Base-by-base conservation (phyloP, 37 sponge, comb jelly and placozoan species). In the Lycopodina hypogea region DNA sequence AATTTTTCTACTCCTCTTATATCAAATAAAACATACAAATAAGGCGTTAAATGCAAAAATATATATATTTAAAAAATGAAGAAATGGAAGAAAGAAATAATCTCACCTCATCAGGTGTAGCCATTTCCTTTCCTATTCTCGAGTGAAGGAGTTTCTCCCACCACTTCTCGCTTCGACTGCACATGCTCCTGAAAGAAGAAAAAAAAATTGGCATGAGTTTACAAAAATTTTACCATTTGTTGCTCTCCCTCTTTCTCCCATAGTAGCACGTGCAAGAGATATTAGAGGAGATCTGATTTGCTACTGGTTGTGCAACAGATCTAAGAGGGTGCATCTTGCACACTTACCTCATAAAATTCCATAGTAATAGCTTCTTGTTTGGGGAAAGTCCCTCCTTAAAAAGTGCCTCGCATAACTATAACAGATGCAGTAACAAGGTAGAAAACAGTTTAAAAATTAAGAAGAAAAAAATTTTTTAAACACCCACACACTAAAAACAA, bases 291-390 rank as follows among this genome's bases (percentile, higher is more conserved):
- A n/a, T n/a, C n/a, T n/a, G n/a, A n/a, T n/a, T n/a, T n/a, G n/a
- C n/a, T n/a, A n/a, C n/a, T n/a, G n/a, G n/a, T n/a, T n/a, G n/a
- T n/a, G n/a, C n/a, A n/a, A n/a, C n/a, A n/a, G n/a, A n/a, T n/a
- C n/a, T n/a, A n/a, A 33, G 68, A 51, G 36, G 68, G 55, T 21
- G 34, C 7, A 3, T 4, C 36, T 74, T 32, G 17, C 6, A 53
- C 2, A 29, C 32, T 15, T 28, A 77, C 77, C 77, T 77, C 68
- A 78, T 41, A 40, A 78, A 78, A 34, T 26, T 51, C 68, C 64
- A 66, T 24, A 78, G 52, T 2, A 41, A 28, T 28, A 51, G 1
- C 34, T 65, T 65, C 66, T 65, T 30, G 4, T 34, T 65, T 32
- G 33, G 30, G 7, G 30, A 34, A 28, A 65, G 32, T 30, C 30